Base-by-base conservation (phyloP, 2,113 vertebrate genomes). In the Pionites leucogaster region DNA sequence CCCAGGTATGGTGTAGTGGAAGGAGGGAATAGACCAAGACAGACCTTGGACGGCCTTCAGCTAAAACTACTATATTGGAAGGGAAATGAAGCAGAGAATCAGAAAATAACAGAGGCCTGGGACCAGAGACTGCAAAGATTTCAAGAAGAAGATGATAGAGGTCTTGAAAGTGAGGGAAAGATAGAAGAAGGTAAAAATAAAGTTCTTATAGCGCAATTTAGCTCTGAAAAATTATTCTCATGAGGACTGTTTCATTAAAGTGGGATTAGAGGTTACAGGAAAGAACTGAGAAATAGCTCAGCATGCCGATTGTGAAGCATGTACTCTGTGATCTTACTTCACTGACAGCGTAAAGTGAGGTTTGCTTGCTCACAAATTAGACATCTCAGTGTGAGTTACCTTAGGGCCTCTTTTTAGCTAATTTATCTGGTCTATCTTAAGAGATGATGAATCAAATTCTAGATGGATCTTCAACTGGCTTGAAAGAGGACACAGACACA, bases 381-480 rank as follows among this genome's bases (percentile, higher is more conserved):
- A 64, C 23, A 75, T 68, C 64, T 84, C 92, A 83, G 90, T 50
- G 60, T 44, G 15, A 85, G 28, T 81, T 74, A 93, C 80, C 55
- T 90, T 53, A 91, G 86, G 77, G 76, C 81, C 60, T 60, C 60
- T 86, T 88, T 88, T 60, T 82, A 53, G 64, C 47, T 86, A 88
- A 94, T 94, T 92, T 85, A 84, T 77, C 60, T 83, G 57, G 64
- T 71, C 70, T 90, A 10, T 68, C 29, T 67, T 88, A 93, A 81
- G 50, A 93, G 50, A 64, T 39, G 82, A 93, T 88, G 91, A 93
- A 77, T 94, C 60, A 75, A 69, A 82, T 29, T 65, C 60, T 88
- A 35, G 75, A 83, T 90, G 71, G 16, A 93, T 10, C 33, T 94
- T 94, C 75, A 96, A 60, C 37, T 78, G 92, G 82, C 63, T 93